Conservation (phyloP, 2,888 invertebrate species). For the Heliconius ismenius region DNA sequence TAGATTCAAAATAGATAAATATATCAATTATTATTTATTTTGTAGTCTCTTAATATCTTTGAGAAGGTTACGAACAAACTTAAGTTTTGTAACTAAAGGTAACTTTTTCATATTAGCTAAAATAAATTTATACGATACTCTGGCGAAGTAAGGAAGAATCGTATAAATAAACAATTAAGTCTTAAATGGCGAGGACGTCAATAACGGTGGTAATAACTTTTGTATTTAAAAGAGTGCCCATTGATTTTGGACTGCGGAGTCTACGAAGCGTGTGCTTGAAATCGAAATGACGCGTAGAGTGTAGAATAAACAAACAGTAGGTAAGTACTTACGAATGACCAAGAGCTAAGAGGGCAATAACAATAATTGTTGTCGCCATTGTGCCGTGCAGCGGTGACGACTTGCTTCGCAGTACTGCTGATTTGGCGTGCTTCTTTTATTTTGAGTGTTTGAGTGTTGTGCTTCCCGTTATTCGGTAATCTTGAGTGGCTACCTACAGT, state of each 20-base stretch:
- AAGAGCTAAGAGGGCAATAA: constrained; percentile 62
- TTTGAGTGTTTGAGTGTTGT: constrained; percentile 32
- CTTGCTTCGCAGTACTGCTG: constrained; percentile 55
- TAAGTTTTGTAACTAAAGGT: neutral
- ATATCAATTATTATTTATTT: neutral
- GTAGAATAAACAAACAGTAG: constrained; percentile 43
- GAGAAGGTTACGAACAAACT: neutral
- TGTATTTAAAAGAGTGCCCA: neutral
- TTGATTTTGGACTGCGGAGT: constrained; percentile 5
- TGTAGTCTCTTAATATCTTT: neutral
- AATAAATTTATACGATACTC: neutral
- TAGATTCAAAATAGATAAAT: no score
- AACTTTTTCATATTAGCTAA: neutral
- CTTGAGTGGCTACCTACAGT: constrained; percentile 53
- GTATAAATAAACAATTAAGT: neutral
- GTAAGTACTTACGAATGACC: constrained; percentile 66
- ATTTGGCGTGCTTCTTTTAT: constrained; percentile 23
- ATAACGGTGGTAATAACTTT: neutral
- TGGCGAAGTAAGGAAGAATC: neutral
- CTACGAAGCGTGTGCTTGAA: constrained; percentile 9
- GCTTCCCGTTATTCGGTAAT: constrained; percentile 51
- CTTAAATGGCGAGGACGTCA: neutral
- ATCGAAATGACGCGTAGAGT: neutral
- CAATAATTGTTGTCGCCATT: constrained; percentile 55
- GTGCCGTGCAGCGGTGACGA: constrained; percentile 56